Evolutionary conservation across 2,113 vertebrate genomes (phyloP).

Genomic region (Salvelinus alpinus): DNA sequence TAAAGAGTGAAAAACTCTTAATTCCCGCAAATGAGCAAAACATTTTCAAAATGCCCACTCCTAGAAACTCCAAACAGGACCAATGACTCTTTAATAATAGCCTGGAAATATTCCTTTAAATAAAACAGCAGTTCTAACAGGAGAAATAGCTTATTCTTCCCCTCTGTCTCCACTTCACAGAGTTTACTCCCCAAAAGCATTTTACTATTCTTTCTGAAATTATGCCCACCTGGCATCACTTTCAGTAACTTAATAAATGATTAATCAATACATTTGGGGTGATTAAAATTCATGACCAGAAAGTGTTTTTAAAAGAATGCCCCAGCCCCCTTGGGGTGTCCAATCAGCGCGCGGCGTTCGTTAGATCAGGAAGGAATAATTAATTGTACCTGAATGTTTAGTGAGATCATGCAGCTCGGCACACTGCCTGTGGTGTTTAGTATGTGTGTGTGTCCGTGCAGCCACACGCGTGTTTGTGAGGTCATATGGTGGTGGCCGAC

Average conservation of each 20-base stretch:
- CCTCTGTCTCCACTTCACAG: constrained; percentile 64
- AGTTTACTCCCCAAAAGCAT: constrained; percentile 63
- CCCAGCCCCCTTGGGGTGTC: constrained; percentile 68
- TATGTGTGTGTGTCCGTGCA: constrained; percentile 25
- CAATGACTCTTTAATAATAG: no score
- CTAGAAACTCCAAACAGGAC: constrained; percentile 3
- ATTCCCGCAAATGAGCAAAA: constrained; percentile 44
- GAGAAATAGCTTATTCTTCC: constrained; percentile 60
- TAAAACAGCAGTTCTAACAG: constrained; percentile 61
- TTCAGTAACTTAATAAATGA: constrained; percentile 82
- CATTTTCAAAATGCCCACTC: constrained; percentile 33
- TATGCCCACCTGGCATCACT: constrained; percentile 80
- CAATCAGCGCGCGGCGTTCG: constrained; percentile 68
- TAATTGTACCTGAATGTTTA: constrained; percentile 81
- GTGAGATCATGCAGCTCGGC: constrained; percentile 69
- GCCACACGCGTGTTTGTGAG: neutral
- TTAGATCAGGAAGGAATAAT: constrained; percentile 79
- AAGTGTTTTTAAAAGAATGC: constrained; percentile 80
- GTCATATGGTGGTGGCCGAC: neutral
- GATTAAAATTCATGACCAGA: constrained; percentile 82
- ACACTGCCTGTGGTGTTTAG: constrained; percentile 47
- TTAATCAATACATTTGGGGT: constrained; percentile 80
- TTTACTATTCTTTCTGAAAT: constrained; percentile 75
- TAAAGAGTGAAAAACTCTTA: constrained; percentile 65
- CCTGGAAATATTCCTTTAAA: constrained; percentile 53